Percentiles rank a stretch among this genome's conserved stretches.
phyloP scores from a whole-genome alignment of 1,140 invertebrate species.

The Pteromalus puparum region DNA sequence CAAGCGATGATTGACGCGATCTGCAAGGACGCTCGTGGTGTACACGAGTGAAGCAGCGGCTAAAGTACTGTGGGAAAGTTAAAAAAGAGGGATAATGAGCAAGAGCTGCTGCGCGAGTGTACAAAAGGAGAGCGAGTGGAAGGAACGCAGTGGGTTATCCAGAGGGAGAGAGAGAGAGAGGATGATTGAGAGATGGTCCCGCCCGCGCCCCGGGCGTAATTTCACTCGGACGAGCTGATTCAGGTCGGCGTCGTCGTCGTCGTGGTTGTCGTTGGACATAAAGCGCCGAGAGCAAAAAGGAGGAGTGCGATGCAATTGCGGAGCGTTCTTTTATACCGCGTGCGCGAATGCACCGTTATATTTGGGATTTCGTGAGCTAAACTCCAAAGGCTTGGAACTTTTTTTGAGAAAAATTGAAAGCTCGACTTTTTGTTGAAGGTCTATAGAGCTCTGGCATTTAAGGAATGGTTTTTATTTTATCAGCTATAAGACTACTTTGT shows the following conservation, averaged over 20 bases:
- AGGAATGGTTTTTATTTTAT: no score
- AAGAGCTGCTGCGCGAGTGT: neutral
- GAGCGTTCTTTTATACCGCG: neutral
- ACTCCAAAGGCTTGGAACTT: no score
- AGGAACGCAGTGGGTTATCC: neutral
- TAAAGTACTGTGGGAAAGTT: slow-evolving; percentile 22
- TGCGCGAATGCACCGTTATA: neutral
- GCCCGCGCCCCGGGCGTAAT: slow-evolving; percentile 69
- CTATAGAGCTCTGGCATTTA: no score
- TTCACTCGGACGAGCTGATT: slow-evolving; percentile 66
- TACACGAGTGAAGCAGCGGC: no score
- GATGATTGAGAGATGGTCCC: slow-evolving; percentile 55
- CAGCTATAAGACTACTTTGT: no score
- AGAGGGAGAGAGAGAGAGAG: slow-evolving; percentile 22
- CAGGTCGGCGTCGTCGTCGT: slow-evolving; percentile 63
- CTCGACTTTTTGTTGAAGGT: no score
- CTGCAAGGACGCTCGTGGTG: slow-evolving; percentile 15
- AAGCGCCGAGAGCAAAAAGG: slow-evolving; percentile 12
- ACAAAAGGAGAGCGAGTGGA: neutral
- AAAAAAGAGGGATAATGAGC: neutral
- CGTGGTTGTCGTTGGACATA: neutral
- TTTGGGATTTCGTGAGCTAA: neutral
- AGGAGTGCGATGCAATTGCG: neutral
- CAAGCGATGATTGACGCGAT: neutral
- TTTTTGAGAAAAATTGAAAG: no score